Conservation (phyloP, 2,797 vertebrate genomes). For the Onychomys arenicola region DNA sequence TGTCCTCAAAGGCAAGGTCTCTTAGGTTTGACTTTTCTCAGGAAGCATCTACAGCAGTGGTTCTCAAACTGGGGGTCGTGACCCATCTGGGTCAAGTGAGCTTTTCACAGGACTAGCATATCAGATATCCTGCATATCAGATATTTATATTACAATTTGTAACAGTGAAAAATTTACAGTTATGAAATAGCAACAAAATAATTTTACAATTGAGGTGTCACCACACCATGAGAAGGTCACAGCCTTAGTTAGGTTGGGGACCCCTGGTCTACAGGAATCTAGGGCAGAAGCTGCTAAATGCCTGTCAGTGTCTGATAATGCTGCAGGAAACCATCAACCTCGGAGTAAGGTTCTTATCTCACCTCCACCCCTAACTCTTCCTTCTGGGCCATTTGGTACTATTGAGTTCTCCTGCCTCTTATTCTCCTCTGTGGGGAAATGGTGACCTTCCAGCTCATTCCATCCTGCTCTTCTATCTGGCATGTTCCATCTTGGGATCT, state of each 20-base stretch:
- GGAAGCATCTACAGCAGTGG: not conserved
- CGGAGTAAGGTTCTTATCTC: not conserved
- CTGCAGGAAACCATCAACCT: accelerated
- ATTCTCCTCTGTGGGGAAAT: not conserved
- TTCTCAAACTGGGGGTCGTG: not conserved
- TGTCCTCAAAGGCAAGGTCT: not conserved
- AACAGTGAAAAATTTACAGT: not conserved
- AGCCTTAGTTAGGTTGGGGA: not conserved
- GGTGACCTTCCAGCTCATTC: not conserved
- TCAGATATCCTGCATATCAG: not conserved
- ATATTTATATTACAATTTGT: not conserved
- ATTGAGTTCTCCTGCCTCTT: not conserved
- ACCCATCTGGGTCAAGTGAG: not conserved
- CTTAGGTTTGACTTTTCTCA: not conserved
- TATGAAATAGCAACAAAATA: not conserved
- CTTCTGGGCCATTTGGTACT: not conserved
- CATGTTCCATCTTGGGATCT: not conserved
- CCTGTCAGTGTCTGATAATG: accelerated
- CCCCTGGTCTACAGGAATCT: not conserved
- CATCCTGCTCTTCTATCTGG: not conserved
- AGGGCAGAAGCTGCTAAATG: not conserved
- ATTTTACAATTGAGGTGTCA: not conserved
- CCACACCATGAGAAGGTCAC: not conserved
- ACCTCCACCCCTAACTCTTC: not conserved
- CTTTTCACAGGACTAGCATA: not conserved